Base-by-base conservation (phyloP, 2,797 vertebrate genomes). In the Sebastolobus altivelis region DNA sequence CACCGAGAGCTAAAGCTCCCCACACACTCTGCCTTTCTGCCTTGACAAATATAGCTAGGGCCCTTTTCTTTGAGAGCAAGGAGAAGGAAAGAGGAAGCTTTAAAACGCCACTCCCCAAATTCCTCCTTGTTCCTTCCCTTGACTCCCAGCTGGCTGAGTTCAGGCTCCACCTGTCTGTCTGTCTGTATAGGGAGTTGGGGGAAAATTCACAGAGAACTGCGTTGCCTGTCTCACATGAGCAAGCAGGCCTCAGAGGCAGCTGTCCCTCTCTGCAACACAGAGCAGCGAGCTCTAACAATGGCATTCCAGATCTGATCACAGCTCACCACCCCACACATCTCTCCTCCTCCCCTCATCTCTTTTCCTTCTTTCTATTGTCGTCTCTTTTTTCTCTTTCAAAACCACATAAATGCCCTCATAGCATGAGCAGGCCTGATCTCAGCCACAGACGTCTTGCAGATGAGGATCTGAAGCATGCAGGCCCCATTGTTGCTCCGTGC, bases 81-180 rank as follows among this genome's bases (percentile, higher is more conserved):
- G 43, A 71, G 66, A 84, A 43, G 75, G 79, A 72, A 87, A 91
- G 80, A 89, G 90, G 91, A 96, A 95, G 90, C 89, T 90, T 92
- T 75, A 66, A 87, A 91, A 92, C 10, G 60, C 82, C 90, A 90
- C 92, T 94, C 93, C 94, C 89, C 66, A 87, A 94, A 95, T 92
- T 93, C 89, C 87, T 93, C 72, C 75, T 61, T 73, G 88, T 92
- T 93, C 89, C 90, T 93, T 92, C 81, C 87, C 83, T 81, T 70
- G 86, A 87, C 86, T 92, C 77, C 79, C 69, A 82, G 79, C 87
- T 89, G 86, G 82, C 80, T 18, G 77, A 76, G 83, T 68, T 87
- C 81, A 89, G 75, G 66, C 87, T 78, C 89, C 91, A 91, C 91
- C 92, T 93, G 89, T 86, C 89, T 84, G 63, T 62, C 38, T 62